Percentiles rank a stretch among this genome's conserved stretches.
Conservation (phyloP, 2,888 invertebrate genomes). For the Ormyrus labotus region DNA sequence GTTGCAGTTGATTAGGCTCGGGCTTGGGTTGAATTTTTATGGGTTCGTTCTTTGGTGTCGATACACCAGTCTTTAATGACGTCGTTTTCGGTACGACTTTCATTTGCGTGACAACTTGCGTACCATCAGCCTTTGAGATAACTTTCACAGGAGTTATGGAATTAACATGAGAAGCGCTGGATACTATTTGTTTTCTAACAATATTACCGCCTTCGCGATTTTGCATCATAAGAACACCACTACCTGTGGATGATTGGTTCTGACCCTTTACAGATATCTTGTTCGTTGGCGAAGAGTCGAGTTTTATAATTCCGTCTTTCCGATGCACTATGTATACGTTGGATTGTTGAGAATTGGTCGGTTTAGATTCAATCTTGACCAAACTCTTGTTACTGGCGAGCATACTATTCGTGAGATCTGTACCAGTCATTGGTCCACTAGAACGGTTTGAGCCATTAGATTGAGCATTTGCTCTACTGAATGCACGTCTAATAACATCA, state of each 20-base stretch:
- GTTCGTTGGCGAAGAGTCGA: constrained; percentile 80
- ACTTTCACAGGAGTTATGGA: constrained; percentile 72
- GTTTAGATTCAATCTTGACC: constrained; percentile 85
- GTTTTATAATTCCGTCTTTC: constrained; percentile 85
- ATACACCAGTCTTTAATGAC: constrained; percentile 59
- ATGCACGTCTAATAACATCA: constrained; percentile 73
- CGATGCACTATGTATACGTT: constrained; percentile 88
- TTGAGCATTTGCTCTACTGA: constrained; percentile 71
- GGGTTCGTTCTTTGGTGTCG: constrained; percentile 69
- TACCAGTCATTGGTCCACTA: constrained; percentile 61
- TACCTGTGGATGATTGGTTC: constrained; percentile 60
- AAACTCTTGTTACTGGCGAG: constrained; percentile 82
- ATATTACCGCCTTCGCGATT: constrained; percentile 70
- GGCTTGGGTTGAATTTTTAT: constrained; percentile 74
- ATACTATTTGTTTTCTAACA: constrained; percentile 71
- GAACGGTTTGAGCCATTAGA: constrained; percentile 66
- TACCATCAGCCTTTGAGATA: constrained; percentile 72
- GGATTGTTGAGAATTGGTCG: constrained; percentile 80
- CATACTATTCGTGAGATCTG: constrained; percentile 64
- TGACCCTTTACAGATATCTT: constrained; percentile 75
- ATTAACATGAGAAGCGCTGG: constrained; percentile 62
- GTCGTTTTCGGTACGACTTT: constrained; percentile 71
- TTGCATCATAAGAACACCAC: constrained; percentile 72
- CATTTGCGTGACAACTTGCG: constrained; percentile 73
- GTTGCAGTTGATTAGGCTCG: constrained; percentile 70